Evolutionary conservation across 2,888 invertebrate genomes (phyloP), one percentile per base, ranked within the genome.

Genomic region (Lasioglossum lativentre): DNA sequence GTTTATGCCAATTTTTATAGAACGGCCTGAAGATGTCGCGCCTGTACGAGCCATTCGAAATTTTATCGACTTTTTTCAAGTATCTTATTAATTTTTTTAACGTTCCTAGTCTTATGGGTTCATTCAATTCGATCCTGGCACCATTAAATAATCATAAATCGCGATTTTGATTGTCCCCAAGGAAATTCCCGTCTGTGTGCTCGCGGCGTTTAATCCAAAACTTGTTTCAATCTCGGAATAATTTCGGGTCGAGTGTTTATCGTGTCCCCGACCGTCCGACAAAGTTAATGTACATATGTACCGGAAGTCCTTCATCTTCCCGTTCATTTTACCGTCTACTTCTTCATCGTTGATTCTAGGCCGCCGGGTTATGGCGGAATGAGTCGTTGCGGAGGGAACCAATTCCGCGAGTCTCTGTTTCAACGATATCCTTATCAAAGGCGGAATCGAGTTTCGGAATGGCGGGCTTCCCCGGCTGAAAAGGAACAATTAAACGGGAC

Each of bases 371-470:
- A 70, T 59, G n/a, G 38, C 45, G 56, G 68, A 83, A 82, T 68
- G 52, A 59, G 34, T 56, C 38, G 38, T 79, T 82, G 40, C 66
- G 27, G 40, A 4, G 52, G 42, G 66, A 45, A 47, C 56, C 40
- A n/a, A 75, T 40, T 75, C 42, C 63, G 14, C 42, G 66, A 85
- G 40, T 83, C 63, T 74, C 83, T 14, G 75, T 83, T 85, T 80
- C 84, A 85, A 80, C 79, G 76, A 27, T 85, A 83, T 85, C 79
- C 73, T 79, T 85, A 79, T 85, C 84, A 80, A 76, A 80, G 76
- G 14, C 52, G n/a, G 72, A 47, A 78, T 83, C 76, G 40, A 70
- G 68, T 79, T 85, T n/a, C 68, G 30, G 40, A 42, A 66, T 30
- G 73, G 34, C 10, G 14, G 59, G 80, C 4, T 47, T 56, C 16